phyloP scores from a whole-genome alignment of 2,888 invertebrate genomes.

The Lithophane ornitopus region DNA sequence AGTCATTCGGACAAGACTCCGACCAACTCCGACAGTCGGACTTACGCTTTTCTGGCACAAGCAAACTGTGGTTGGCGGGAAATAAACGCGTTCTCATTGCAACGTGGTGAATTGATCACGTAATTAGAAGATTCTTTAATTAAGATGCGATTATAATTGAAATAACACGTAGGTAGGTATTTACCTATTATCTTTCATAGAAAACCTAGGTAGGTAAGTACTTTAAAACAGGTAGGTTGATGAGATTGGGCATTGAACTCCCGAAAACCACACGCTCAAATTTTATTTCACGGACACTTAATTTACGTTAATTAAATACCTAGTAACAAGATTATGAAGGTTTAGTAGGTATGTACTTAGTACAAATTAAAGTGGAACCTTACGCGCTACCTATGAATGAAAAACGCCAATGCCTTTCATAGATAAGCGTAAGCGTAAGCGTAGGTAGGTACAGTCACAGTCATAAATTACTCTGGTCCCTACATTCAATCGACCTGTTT shows the following conservation, averaged over 20 bases:
- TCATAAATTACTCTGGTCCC: constrained; percentile 45
- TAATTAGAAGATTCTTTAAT: constrained; percentile 40
- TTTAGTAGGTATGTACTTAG: neutral
- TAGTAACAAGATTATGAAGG: neutral
- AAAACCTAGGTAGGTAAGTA: constrained; percentile 20
- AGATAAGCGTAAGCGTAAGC: constrained; percentile 23
- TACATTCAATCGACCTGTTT: constrained; percentile 41
- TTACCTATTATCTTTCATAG: neutral
- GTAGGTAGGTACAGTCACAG: constrained; percentile 7
- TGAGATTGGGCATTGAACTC: constrained; percentile 72
- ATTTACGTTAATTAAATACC: constrained; percentile 37
- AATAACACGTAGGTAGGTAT: neutral
- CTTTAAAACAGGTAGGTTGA: constrained; percentile 51
- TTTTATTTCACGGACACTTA: constrained; percentile 64
- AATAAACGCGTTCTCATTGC: constrained; percentile 70
- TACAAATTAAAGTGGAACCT: neutral
- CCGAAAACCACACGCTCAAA: constrained; percentile 62
- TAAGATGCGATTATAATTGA: constrained; percentile 6
- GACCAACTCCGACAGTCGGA: constrained; percentile 63
- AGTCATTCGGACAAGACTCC: constrained; percentile 70
- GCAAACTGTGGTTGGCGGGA: constrained; percentile 71
- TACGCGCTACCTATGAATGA: constrained; percentile 52
- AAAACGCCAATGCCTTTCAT: constrained; percentile 46
- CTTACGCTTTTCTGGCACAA: constrained; percentile 77
- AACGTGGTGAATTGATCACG: constrained; percentile 36